A percentile compares a stretch with the other conserved stretches of the same genome.
Evolutionary conservation across 2,888 invertebrate species (phyloP).

Genomic region (Platerodrilus igneus): DNA sequence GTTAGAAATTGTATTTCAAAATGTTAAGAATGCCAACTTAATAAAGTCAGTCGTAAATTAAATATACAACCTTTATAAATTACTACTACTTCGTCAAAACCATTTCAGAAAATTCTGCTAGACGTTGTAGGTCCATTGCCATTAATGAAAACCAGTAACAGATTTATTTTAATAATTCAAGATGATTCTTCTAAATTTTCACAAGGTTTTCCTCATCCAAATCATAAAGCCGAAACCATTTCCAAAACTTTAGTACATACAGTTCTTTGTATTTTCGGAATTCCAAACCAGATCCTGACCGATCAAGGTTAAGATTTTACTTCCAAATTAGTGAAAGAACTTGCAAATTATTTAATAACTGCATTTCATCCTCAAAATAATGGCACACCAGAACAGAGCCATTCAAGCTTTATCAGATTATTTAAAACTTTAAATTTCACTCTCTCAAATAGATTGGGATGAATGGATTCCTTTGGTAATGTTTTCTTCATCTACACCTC

Average conservation of each 20-base stretch:
- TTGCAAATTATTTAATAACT: too few relatives aligned
- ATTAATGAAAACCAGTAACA: conserved; percentile 32
- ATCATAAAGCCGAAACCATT: conserved; percentile 37
- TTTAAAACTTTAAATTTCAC: too few relatives aligned
- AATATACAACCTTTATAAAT: too few relatives aligned
- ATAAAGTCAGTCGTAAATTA: conserved; percentile 1
- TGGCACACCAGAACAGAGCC: too few relatives aligned
- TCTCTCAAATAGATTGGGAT: too few relatives aligned
- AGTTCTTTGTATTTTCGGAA: conserved; percentile 29
- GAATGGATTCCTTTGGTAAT: too few relatives aligned
- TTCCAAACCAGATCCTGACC: conserved; percentile 12
- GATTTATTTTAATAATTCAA: conserved; percentile 38
- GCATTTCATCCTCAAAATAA: too few relatives aligned
- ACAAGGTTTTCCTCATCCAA: conserved; percentile 33
- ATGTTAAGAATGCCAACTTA: conserved; percentile 1
- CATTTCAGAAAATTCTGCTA: conserved; percentile 33
- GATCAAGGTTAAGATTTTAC: conserved; percentile 15
- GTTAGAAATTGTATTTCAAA: too few relatives aligned
- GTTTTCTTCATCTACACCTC: too few relatives aligned
- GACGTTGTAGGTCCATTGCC: conserved; percentile 39
- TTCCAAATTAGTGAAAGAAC: too few relatives aligned
- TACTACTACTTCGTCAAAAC: too few relatives aligned
- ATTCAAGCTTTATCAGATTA: too few relatives aligned
- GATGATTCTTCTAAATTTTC: conserved; percentile 41
- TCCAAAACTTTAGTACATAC: conserved; percentile 28